phyloP scores from a whole-genome alignment of 2,113 vertebrate genomes.

The Channa argus region DNA sequence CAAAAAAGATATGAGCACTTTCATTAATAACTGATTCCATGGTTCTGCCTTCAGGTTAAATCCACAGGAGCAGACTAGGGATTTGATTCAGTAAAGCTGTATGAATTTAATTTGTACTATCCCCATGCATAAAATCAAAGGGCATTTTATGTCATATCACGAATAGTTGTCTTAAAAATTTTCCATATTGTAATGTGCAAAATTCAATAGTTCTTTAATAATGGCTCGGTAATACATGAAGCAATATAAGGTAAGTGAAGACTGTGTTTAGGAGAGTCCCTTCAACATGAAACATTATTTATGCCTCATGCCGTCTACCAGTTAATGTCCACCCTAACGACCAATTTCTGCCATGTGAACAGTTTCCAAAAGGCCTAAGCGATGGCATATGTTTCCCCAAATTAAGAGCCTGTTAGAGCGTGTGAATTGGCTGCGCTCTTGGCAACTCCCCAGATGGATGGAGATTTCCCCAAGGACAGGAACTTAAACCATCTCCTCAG shows the following conservation, averaged over 20 bases:
- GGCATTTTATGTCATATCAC: slow-evolving; percentile 9
- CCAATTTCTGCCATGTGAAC: slow-evolving; percentile 53
- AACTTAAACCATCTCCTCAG: slow-evolving; percentile 61
- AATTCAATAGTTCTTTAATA: slow-evolving; percentile 21
- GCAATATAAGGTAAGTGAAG: slow-evolving; percentile 10
- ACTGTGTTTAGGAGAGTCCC: slow-evolving; percentile 5
- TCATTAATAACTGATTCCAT: background rate
- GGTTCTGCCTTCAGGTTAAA: slow-evolving; percentile 2
- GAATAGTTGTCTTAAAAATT: slow-evolving; percentile 16
- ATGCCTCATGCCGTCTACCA: slow-evolving; percentile 44
- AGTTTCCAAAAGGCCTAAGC: slow-evolving; percentile 64
- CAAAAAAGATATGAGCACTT: background rate
- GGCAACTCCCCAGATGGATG: slow-evolving; percentile 71
- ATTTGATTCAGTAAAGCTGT: slow-evolving; percentile 9
- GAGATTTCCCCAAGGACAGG: slow-evolving; percentile 70
- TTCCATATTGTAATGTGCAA: slow-evolving; percentile 31
- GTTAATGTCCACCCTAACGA: slow-evolving; percentile 60
- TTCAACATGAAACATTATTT: slow-evolving; percentile 24
- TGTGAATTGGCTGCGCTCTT: slow-evolving; percentile 65
- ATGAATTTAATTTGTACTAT: slow-evolving; percentile 15
- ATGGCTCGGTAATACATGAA: background rate
- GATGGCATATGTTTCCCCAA: slow-evolving; percentile 74
- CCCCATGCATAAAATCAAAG: slow-evolving; percentile 3
- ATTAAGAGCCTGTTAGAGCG: slow-evolving; percentile 66
- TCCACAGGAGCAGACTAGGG: slow-evolving; percentile 1